phyloP scores from a whole-genome alignment of 2,888 invertebrate genomes.

The Epistrophella euchroma region DNA sequence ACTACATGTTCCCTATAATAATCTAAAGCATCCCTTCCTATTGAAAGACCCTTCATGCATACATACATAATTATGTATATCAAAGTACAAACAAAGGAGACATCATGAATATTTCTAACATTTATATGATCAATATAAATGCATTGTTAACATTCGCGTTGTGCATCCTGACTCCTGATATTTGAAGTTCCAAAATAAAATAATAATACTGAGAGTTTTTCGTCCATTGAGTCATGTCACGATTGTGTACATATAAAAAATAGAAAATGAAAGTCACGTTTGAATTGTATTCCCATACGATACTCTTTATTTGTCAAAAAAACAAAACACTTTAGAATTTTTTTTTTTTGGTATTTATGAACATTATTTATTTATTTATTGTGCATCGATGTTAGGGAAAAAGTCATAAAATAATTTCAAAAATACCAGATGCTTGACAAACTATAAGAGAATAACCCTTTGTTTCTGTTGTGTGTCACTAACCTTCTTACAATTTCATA shows the following conservation, averaged over 20 bases:
- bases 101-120: neutral
- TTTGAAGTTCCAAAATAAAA: neutral
- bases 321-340: neutral
- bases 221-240: neutral
- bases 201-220: neutral
- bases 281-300: slow-evolving; percentile 20
- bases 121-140: neutral
- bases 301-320: neutral
- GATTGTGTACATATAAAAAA: neutral
- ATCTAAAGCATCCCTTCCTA: too few relatives aligned
- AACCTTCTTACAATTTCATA: slow-evolving; percentile 46
- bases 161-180: too few relatives aligned
- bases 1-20: too few relatives aligned
- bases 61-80: neutral
- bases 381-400: slow-evolving; percentile 15
- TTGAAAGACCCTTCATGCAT: too few relatives aligned
- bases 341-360: neutral
- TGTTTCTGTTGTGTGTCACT: slow-evolving; percentile 40
- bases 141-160: neutral
- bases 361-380: slow-evolving; percentile 21
- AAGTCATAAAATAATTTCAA: slow-evolving; percentile 44
- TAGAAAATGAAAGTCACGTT: slow-evolving; percentile 63
- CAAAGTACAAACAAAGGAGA: too few relatives aligned
- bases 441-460: neutral
- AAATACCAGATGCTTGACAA: slow-evolving; percentile 66